Evolutionary conservation across 1,140 invertebrate genomes (phyloP).

Genomic region (Arctopsyche grandis): DNA sequence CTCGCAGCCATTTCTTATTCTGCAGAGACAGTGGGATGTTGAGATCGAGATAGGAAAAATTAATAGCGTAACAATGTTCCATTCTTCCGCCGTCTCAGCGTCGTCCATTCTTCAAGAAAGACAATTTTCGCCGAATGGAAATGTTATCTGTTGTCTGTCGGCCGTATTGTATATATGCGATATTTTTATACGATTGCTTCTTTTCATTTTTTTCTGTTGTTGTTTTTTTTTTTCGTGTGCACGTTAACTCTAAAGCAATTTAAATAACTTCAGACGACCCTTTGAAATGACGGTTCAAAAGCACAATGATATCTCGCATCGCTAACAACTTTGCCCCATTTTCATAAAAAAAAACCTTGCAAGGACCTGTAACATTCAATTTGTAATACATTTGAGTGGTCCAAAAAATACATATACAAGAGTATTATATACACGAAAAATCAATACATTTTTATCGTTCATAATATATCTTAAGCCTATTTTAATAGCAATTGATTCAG

Average conservation of each 20-base stretch:
- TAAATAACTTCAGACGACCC: conserved; percentile 23
- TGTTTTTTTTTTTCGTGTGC: conserved; percentile 8
- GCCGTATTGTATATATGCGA: neutral
- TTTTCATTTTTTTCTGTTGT: conserved; percentile 10
- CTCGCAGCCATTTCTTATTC: conserved; percentile 41
- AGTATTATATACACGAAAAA: no score
- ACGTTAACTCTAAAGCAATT: conserved; percentile 19
- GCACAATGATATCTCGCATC: conserved; percentile 24
- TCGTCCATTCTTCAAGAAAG: conserved; percentile 39
- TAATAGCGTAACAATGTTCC: conserved; percentile 46
- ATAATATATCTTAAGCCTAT: no score
- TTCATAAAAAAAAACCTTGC: no score
- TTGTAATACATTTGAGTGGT: no score
- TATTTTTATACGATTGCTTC: conserved; percentile 13
- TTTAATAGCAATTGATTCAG: no score
- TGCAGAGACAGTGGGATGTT: conserved; percentile 41
- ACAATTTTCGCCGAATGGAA: conserved; percentile 45
- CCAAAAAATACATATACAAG: no score
- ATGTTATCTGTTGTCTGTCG: conserved; percentile 40
- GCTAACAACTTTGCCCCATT: neutral
- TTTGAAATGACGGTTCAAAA: neutral
- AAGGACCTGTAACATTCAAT: no score
- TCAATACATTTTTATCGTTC: no score
- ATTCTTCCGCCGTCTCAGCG: conserved; percentile 42
- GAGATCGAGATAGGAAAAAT: conserved; percentile 45